A percentile compares a stretch with the other conserved stretches of the same genome.
Evolutionary conservation across 2,113 vertebrate genomes (phyloP).

Genomic region (Peromyscus maniculatus): DNA sequence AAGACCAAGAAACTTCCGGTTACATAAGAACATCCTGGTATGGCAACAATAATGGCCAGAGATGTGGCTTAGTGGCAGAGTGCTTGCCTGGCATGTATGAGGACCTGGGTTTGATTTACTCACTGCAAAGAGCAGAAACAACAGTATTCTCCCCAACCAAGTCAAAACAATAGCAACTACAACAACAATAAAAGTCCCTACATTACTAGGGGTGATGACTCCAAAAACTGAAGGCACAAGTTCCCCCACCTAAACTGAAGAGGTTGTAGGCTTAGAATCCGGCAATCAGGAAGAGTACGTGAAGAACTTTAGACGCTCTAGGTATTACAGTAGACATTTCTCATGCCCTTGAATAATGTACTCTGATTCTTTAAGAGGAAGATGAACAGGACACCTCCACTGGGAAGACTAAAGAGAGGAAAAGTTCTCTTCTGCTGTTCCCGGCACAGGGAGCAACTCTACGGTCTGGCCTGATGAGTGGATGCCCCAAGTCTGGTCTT

Average conservation of each 20-base stretch:
- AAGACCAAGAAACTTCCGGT: no score
- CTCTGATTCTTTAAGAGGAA: neutral
- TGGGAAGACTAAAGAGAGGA: neutral
- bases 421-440: neutral
- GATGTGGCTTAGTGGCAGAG: neutral
- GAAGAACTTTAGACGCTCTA: slow-evolving; percentile 4
- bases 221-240: neutral
- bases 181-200: neutral
- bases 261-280: neutral
- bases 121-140: neutral
- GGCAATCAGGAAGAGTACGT: neutral
- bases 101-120: neutral
- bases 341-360: neutral
- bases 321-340: neutral
- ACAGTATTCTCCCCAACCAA: neutral
- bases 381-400: neutral
- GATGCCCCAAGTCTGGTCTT: neutral
- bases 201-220: neutral
- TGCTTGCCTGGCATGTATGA: no score
- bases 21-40: neutral
- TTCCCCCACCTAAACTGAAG: neutral
- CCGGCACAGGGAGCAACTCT: neutral
- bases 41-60: neutral
- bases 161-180: neutral
- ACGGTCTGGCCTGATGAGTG: neutral